Conservation (phyloP, 2,113 vertebrate species). For the Corynorhinus townsendii region DNA sequence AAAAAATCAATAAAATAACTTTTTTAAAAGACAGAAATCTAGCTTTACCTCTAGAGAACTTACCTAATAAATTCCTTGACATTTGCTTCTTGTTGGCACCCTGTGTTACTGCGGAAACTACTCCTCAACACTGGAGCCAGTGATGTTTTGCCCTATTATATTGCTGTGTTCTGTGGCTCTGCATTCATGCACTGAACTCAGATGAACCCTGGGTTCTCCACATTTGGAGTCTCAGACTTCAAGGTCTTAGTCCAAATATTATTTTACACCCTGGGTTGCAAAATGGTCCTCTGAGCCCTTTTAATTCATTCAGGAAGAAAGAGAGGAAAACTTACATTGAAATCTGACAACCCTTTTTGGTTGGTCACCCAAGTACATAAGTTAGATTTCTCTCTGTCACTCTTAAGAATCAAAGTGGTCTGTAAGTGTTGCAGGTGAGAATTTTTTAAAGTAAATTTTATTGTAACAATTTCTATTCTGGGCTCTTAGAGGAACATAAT, state of each 20-base stretch:
- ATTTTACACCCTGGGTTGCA: accelerated
- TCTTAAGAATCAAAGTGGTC: neutral
- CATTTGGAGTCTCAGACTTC: neutral
- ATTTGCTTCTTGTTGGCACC: neutral
- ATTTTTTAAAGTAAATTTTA: neutral
- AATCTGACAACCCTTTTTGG: neutral
- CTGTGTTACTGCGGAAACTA: neutral
- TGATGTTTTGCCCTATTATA: neutral
- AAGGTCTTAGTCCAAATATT: neutral
- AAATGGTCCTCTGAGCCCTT: neutral
- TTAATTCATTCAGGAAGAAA: neutral
- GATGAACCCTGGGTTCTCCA: neutral
- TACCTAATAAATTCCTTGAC: neutral
- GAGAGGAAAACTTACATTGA: neutral
- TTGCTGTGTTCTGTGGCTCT: neutral
- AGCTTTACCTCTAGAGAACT: neutral
- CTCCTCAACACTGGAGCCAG: neutral
- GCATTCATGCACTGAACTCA: neutral
- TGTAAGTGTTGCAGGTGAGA: neutral
- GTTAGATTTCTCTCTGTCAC: neutral
- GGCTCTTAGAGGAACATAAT: neutral
- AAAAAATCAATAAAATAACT: no score
- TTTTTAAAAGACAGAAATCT: neutral
- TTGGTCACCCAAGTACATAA: neutral
- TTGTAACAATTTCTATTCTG: neutral